A percentile compares a stretch with the other conserved stretches of the same genome.
These are phyloP conservation scores for Caenorhabditis sp. DNA, from an alignment of 2,888 invertebrate species.

Conservation along the genomic window DNA sequence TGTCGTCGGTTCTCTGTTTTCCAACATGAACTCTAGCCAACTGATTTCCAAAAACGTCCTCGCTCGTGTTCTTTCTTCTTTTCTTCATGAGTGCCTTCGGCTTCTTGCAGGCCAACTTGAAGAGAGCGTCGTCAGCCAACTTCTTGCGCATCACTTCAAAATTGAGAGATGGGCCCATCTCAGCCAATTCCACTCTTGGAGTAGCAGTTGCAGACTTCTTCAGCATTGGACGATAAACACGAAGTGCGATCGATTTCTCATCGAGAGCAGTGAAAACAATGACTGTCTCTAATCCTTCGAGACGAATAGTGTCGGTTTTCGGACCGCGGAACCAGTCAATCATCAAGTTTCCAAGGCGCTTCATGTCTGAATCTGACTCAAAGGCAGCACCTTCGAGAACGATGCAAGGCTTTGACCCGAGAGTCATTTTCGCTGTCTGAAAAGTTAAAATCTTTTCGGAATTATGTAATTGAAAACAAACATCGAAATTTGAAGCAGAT, in stretches of 20 bases:
- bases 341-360: conserved; percentile 91
- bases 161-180: conserved; percentile 95
- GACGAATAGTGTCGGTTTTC: conserved; percentile 89
- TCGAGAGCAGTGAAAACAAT: conserved; percentile 92
- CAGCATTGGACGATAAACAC: conserved; percentile 87
- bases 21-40: conserved; percentile 95
- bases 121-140: conserved; percentile 92
- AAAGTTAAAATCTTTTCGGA: conserved; percentile 1
- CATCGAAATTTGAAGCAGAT: conserved; percentile 84
- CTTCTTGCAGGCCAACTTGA: conserved; percentile 81
- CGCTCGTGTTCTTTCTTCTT: conserved; percentile 93
- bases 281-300: conserved; percentile 95
- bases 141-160: conserved; percentile 90
- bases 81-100: conserved; percentile 85
- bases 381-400: conserved; percentile 94
- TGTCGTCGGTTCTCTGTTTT: conserved; percentile 90
- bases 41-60: conserved; percentile 90
- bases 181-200: conserved; percentile 93
- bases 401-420: conserved; percentile 93
- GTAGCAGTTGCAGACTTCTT: conserved; percentile 94
- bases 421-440: conserved; percentile 88
- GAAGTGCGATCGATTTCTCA: conserved; percentile 85
- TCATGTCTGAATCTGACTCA: conserved; percentile 89
- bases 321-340: conserved; percentile 94
- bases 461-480: conserved; percentile 41